Percentiles rank a stretch among this genome's conserved stretches.
phyloP scores from a whole-genome alignment of 23 tunicate genomes.

The Corella eumyota region DNA sequence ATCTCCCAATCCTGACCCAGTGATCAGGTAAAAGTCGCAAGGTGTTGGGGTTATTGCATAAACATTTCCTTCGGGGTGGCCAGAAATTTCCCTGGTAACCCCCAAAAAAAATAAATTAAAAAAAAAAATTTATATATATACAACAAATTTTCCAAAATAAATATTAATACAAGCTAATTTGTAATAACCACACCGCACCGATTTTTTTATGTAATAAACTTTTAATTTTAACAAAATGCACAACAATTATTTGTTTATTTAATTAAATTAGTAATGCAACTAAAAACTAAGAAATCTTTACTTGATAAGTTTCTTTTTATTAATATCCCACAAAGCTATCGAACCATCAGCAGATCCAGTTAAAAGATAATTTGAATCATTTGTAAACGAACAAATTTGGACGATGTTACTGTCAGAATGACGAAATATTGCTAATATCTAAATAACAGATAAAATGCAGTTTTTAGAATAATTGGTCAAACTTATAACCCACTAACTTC shows the following conservation, averaged over 20 bases:
- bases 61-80: slow-evolving; percentile 82
- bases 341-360: slow-evolving; percentile 92
- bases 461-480: too few relatives aligned
- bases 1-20: slow-evolving; percentile 87
- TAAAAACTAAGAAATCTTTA: too few relatives aligned
- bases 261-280: too few relatives aligned
- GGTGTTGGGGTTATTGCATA: slow-evolving; percentile 80
- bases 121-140: not conserved
- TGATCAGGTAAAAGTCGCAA: slow-evolving; percentile 43
- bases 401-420: slow-evolving; percentile 61
- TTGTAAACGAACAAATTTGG: slow-evolving; percentile 69
- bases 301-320: slow-evolving; percentile 32
- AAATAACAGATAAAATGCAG: not conserved
- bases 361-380: slow-evolving; percentile 25
- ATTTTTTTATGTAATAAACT: too few relatives aligned
- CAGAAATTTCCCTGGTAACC: slow-evolving; percentile 43
- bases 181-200: too few relatives aligned
- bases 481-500: too few relatives aligned
- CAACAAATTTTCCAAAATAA: too few relatives aligned
- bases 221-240: too few relatives aligned
- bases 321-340: slow-evolving; percentile 76
- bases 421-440: slow-evolving; percentile 46
- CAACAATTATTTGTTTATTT: too few relatives aligned
- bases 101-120: too few relatives aligned
- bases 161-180: too few relatives aligned